Evolutionary conservation across 2,797 vertebrate genomes (phyloP), one percentile per base, ranked within the genome.

Genomic region (Smutsia temminckii): DNA sequence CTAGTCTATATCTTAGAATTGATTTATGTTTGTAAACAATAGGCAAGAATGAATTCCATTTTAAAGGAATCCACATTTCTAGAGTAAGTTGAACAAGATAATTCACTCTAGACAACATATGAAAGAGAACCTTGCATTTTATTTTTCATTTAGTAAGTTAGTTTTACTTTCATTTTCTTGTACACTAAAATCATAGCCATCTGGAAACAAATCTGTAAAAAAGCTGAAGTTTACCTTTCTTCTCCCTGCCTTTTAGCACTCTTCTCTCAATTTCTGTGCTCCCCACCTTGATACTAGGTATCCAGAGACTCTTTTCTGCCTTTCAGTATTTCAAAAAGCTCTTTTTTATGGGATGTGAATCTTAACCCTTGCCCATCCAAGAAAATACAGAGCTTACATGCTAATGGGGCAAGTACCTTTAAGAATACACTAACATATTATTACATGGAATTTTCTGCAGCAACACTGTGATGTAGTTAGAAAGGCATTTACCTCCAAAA

Each of bases 1-100:
- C 49, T 63, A 34, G 10, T 9, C 40, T 53, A 10, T 46, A 75
- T 59, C n/a, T 75, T 63, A 74, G 14, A 89, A n/a, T 29, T 88
- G n/a, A 80, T 83, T 88, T 49, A 27, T 86, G 69, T 86, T 86
- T 95, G 25, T 93, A 92, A 97, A 80, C 20, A 88, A 27, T 53
- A 85, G 51, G 13, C 12, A 75, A 63, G 18, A 88, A 68, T 72
- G 8, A 75, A 84, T 96, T 78, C n/a, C 25, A 72, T 89, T 85
- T 61, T 77, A 93, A 93, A 66, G 21, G 21, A 72, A 81, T 9
- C 6, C 10, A 40, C 5, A 72, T 55, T 94, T 96, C 77, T 4
- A 75, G 85, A 88, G 17, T 59, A 88, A 79, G 25, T 11, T 66
- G 51, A 93, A 77, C 1, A 72, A 83, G 55, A 85, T 49, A 63